These are phyloP conservation scores for Scaptomyza cyrtandrae DNA, from an alignment of 2,888 invertebrate species.

Conservation along the genomic window DNA sequence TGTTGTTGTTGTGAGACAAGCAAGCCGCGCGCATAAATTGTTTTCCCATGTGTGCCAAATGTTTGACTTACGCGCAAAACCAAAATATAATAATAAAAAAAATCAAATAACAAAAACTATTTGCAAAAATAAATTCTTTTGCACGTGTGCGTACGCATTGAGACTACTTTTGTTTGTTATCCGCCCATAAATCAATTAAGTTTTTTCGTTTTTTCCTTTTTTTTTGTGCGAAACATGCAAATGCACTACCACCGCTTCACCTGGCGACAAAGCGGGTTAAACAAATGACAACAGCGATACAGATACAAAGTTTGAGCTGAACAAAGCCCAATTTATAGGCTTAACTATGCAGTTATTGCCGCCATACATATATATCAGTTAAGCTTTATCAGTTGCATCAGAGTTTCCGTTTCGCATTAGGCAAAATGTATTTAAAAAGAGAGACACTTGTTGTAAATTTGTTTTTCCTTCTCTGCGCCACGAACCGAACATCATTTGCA, in stretches of 20 bases:
- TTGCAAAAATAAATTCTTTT: conserved; percentile 59
- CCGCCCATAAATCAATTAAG: conserved; percentile 76
- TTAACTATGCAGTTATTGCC: conserved; percentile 43
- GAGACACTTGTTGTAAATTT: conserved; percentile 51
- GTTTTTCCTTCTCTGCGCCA: conserved; percentile 28
- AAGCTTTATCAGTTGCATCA: conserved; percentile 58
- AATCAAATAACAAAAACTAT: conserved; percentile 38
- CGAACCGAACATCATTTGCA: conserved; percentile 59
- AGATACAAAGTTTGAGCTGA: conserved; percentile 19
- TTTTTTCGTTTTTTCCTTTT: conserved; percentile 3
- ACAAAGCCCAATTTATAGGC: conserved; percentile 53
- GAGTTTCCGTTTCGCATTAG: conserved; percentile 70
- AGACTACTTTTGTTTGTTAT: conserved; percentile 33
- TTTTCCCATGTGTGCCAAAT: conserved; percentile 75
- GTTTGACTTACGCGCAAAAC: conserved; percentile 71
- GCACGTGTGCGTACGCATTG: conserved; percentile 41
- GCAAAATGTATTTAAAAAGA: conserved; percentile 41
- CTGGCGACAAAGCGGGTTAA: conserved; percentile 24
- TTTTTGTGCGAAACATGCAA: conserved; percentile 53
- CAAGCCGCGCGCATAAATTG: conserved; percentile 71
- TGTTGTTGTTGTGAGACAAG: conserved; percentile 38
- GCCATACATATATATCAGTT: conserved; percentile 39
- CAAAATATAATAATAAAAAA: conserved; percentile 9
- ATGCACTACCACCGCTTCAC: conserved; percentile 47
- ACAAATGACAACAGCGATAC: conserved; percentile 47